A percentile compares a stretch with the other conserved stretches of the same genome.
phyloP scores from a whole-genome alignment of 2,113 vertebrate genomes.

The Boleophthalmus pectinirostris region DNA sequence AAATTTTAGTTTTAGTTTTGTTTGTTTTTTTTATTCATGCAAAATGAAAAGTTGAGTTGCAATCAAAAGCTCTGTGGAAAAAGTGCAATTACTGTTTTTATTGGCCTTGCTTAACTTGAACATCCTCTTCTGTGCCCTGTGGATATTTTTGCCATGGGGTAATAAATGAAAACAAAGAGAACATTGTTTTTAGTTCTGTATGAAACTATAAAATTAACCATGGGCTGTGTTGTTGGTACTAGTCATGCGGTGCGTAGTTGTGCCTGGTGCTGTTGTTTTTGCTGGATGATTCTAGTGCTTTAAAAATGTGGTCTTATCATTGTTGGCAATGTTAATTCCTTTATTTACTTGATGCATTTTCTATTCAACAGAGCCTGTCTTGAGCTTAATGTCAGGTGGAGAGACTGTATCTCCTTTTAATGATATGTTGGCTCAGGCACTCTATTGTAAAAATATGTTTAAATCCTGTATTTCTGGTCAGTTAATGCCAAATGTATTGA shows the following conservation, averaged over 20 bases:
- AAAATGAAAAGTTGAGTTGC: slow-evolving; percentile 8
- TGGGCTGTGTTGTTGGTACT: not conserved
- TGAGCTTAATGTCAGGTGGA: not conserved
- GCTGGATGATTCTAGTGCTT: not conserved
- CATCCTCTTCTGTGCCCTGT: slow-evolving; percentile 31
- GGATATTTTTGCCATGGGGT: slow-evolving; percentile 45
- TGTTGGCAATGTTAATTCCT: not conserved
- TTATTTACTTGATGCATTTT: not conserved
- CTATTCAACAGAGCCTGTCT: not conserved
- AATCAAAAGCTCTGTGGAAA: slow-evolving; percentile 5
- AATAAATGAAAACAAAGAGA: slow-evolving; percentile 27
- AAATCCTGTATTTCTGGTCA: not conserved
- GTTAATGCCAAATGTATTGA: not conserved
- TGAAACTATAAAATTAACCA: not conserved
- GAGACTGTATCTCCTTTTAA: not conserved
- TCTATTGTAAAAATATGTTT: not conserved
- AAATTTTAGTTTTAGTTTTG: too few relatives aligned
- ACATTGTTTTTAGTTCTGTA: slow-evolving; percentile 24
- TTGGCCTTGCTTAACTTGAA: slow-evolving; percentile 11
- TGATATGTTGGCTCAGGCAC: not conserved
- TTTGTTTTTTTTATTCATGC: not conserved
- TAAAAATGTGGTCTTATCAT: not conserved
- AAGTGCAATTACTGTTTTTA: slow-evolving; percentile 47
- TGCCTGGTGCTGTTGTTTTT: not conserved
- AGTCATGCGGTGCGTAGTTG: slow-evolving; percentile 5